Evolutionary conservation across 1,140 invertebrate genomes (phyloP).

Genomic region (Venturia canescens): DNA sequence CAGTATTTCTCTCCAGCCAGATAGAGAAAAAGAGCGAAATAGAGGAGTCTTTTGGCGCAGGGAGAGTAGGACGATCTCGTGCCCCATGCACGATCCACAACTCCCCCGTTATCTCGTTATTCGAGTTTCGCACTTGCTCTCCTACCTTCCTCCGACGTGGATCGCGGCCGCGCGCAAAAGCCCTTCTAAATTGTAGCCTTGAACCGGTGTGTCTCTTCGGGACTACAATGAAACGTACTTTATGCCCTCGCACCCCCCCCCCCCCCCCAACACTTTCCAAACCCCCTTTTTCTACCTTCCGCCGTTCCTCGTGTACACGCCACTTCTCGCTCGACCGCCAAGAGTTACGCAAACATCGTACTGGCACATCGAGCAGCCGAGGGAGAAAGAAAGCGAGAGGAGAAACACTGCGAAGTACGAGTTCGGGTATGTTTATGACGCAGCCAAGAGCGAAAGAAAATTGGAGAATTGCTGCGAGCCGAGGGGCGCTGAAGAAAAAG

Average conservation of each 20-base stretch:
- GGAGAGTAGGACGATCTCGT: conserved; percentile 16
- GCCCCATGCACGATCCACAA: conserved; percentile 14
- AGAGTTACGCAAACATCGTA: conserved; percentile 16
- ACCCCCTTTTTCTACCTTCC: neutral
- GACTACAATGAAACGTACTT: conserved; percentile 36
- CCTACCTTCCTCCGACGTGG: neutral
- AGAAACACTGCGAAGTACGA: conserved; percentile 3
- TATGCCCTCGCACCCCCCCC: too few species aligned
- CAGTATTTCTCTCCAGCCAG: neutral
- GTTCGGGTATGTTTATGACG: conserved; percentile 17
- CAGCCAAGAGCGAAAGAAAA: conserved; percentile 9
- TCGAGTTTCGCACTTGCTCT: conserved; percentile 23
- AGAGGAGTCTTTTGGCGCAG: neutral
- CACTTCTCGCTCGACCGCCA: neutral
- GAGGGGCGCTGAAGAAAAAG: neutral
- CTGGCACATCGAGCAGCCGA: neutral
- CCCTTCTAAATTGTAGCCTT: conserved; percentile 36
- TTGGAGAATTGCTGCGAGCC: neutral
- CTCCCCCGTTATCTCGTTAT: conserved; percentile 38
- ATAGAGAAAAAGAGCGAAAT: neutral
- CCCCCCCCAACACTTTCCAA: neutral
- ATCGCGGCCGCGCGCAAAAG: neutral
- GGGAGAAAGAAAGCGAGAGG: neutral
- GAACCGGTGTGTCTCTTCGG: conserved; percentile 22
- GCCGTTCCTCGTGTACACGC: neutral